phyloP scores from a whole-genome alignment of 2,797 vertebrate species.

The Pogonophryne albipinna region DNA sequence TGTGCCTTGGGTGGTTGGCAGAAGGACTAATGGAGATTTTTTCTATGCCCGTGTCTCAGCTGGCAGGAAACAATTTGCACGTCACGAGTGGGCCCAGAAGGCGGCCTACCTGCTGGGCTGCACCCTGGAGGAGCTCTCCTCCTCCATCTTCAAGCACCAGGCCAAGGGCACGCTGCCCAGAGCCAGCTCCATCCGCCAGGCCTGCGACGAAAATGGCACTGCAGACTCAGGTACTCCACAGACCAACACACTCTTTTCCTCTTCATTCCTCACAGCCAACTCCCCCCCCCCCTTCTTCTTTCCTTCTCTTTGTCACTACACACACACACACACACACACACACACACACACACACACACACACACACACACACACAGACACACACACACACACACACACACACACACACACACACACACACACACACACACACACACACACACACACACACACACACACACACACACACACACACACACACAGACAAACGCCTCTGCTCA shows the following conservation, averaged over 20 bases:
- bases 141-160: conserved; percentile 97
- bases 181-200: conserved; percentile 89
- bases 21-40: conserved; percentile 78
- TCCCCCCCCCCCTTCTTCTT: not conserved
- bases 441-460: conserved; percentile 7
- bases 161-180: conserved; percentile 92
- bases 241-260: conserved; percentile 43
- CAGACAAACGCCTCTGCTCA: conserved; percentile 49
- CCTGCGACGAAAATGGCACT: conserved; percentile 86
- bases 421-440: conserved; percentile 37
- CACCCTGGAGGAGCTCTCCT: conserved; percentile 96
- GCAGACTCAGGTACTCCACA: conserved; percentile 89
- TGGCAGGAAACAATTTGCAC: conserved; percentile 98
- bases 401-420: conserved; percentile 42
- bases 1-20: conserved; percentile 64
- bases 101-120: conserved; percentile 98
- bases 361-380: conserved; percentile 42
- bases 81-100: conserved; percentile 99
- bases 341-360: conserved; percentile 44
- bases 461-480: conserved; percentile 2
- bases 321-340: conserved; percentile 42
- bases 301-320: conserved; percentile 53
- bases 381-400: conserved; percentile 43
- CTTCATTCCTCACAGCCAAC: conserved; percentile 26
- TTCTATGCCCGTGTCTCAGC: conserved; percentile 85